Evolutionary conservation across 1,140 invertebrate species (phyloP), one percentile per base, ranked within the genome.

Genomic region (Eriocheir sinensis): DNA sequence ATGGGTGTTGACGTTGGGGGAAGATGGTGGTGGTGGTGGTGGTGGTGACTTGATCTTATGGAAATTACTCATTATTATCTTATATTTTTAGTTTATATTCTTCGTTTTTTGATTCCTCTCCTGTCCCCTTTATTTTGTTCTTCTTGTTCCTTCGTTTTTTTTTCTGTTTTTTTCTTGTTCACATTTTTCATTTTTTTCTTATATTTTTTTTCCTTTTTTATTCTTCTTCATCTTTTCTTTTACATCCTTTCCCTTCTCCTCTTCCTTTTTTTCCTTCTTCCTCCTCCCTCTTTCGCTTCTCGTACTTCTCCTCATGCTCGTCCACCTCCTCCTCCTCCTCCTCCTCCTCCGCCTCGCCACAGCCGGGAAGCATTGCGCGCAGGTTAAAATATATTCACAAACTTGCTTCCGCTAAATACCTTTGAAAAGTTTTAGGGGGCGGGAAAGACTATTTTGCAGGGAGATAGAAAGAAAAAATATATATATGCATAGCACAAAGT

Each of bases 351-450:
- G 34, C 88, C 32, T 53, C 3, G 85, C 88, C 41, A 30, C 41
- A 53, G 53, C 21, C 53, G 88, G 88, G 88, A 30, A n/a, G 88
- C 40, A 88, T 40, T 40, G 85, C 34, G 34, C 40, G 85, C 85
- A 88, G 34, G 85, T 88, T 41, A 41, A 44, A 86, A 88, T 88
- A 40, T 88, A 88, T 88, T 38, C 85, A 88, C 40, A 88, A 88
- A 88, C 38, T 88, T 88, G 85, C 85, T 88, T 30, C 85, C 41
- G 85, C 85, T 88, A 88, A 88, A 88, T 88, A 88, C 85, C 85
- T 88, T 88, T 88, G 85, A 88, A 88, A 88, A 88, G 85, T 88
- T 88, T 41, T 88, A 38, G 38, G 21, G n/a, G 60, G n/a, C 27
- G 60, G 41, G 40, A 41, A 88, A 88, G 85, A 88, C 85, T 88